phyloP scores from a whole-genome alignment of 2,797 vertebrate species.

The Peromyscus nudipes region DNA sequence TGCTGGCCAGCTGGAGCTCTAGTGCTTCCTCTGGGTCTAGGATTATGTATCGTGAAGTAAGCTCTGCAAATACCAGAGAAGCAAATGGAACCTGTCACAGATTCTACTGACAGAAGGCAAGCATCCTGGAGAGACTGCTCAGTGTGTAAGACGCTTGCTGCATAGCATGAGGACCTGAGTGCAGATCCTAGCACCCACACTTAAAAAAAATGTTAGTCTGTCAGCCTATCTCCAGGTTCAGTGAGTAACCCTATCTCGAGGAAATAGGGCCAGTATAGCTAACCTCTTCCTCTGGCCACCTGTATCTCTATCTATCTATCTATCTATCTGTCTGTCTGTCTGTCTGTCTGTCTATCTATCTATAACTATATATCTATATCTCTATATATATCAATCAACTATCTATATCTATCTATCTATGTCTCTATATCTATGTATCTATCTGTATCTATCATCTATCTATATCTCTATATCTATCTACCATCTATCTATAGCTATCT shows the following conservation, averaged over 20 bases:
- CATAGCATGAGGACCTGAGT: too few species aligned
- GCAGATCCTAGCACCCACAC: background rate
- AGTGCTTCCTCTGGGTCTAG: background rate
- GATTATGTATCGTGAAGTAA: background rate
- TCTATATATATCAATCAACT: too few species aligned
- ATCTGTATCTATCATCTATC: too few species aligned
- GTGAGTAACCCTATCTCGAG: background rate
- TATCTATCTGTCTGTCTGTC: too few species aligned
- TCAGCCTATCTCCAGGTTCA: background rate
- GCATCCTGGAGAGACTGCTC: background rate
- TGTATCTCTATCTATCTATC: too few species aligned
- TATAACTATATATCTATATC: too few species aligned
- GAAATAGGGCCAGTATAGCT: background rate
- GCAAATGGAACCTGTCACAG: background rate
- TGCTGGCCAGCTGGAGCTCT: background rate
- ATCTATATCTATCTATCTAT: too few species aligned
- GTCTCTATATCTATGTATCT: too few species aligned
- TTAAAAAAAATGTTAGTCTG: background rate
- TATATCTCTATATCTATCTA: too few species aligned
- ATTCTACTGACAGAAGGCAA: constrained; percentile 4
- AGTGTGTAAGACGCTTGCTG: background rate
- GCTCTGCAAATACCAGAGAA: background rate
- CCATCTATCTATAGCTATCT: too few species aligned
- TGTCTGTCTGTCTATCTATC: too few species aligned
- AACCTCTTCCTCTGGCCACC: background rate